Conservation (phyloP, 2,888 invertebrate genomes). For the Lymantria monacha region DNA sequence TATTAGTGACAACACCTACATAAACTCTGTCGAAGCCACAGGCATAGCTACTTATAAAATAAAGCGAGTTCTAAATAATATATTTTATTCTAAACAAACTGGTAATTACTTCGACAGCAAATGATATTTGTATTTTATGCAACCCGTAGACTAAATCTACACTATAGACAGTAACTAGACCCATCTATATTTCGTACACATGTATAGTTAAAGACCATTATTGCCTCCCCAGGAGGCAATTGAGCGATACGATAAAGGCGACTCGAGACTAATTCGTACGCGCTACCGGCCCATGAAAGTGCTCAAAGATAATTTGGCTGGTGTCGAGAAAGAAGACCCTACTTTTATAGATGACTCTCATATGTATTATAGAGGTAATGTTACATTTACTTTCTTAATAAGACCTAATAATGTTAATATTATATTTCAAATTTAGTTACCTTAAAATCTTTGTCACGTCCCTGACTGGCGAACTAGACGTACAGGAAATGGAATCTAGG, state of each 20-base stretch:
- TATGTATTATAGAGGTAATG: slow-evolving; percentile 69
- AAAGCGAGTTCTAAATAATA: too few species aligned
- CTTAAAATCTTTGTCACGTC: too few species aligned
- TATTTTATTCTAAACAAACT: too few species aligned
- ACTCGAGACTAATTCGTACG: slow-evolving; percentile 70
- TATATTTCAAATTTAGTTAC: neutral
- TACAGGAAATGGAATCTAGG: too few species aligned
- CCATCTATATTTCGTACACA: neutral
- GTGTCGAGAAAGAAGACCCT: slow-evolving; percentile 64
- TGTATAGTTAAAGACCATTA: slow-evolving; percentile 2
- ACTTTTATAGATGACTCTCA: slow-evolving; percentile 73
- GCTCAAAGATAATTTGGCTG: slow-evolving; percentile 68
- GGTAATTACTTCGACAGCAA: too few species aligned
- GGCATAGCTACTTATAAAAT: too few species aligned
- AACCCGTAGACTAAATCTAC: too few species aligned
- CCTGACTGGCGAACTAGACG: too few species aligned
- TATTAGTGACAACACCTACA: too few species aligned
- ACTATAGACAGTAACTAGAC: neutral
- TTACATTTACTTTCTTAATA: slow-evolving; percentile 10
- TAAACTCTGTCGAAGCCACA: too few species aligned
- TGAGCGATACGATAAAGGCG: slow-evolving; percentile 61
- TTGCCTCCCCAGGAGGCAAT: slow-evolving; percentile 59
- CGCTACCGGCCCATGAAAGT: slow-evolving; percentile 75
- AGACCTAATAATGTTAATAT: neutral
- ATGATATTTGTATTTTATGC: too few species aligned